phyloP scores from a whole-genome alignment of 2,797 vertebrate genomes.

The Phalloptychus januarius region DNA sequence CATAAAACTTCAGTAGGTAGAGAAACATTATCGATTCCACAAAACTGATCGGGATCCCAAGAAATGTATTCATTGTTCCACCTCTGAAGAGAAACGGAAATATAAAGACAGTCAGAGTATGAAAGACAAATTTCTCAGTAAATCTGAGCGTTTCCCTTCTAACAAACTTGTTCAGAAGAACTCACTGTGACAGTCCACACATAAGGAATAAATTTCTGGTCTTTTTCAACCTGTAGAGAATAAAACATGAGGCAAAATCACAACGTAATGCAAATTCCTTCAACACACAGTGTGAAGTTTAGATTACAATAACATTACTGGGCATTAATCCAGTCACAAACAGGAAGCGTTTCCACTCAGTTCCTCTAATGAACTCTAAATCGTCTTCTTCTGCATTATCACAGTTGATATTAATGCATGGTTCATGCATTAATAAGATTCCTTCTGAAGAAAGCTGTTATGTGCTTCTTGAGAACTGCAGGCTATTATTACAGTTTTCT shows the following conservation, averaged over 20 bases:
- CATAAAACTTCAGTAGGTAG: slow-evolving; percentile 65
- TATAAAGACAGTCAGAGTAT: background rate
- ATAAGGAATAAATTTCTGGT: slow-evolving; percentile 65
- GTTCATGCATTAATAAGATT: background rate
- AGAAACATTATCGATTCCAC: slow-evolving; percentile 63
- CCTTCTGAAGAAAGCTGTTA: background rate
- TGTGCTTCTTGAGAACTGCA: background rate
- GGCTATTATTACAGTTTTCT: background rate
- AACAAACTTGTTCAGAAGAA: slow-evolving; percentile 1
- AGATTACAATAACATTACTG: background rate
- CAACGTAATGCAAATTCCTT: background rate
- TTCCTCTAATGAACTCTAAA: background rate
- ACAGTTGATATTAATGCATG: background rate
- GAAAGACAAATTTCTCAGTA: background rate
- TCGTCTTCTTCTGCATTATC: background rate
- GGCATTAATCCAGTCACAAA: background rate
- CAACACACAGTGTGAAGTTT: background rate
- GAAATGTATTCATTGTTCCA: slow-evolving; percentile 72
- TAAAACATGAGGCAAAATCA: background rate
- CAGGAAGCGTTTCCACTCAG: background rate
- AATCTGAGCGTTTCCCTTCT: background rate
- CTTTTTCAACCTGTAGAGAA: slow-evolving; percentile 63
- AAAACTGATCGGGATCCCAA: slow-evolving; percentile 71
- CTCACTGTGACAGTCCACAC: slow-evolving; percentile 60
- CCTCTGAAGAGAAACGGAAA: slow-evolving; percentile 35